Evolutionary conservation across 2,113 vertebrate genomes (phyloP), one percentile per base, ranked within the genome.

Genomic region (Bujurquina vittata): DNA sequence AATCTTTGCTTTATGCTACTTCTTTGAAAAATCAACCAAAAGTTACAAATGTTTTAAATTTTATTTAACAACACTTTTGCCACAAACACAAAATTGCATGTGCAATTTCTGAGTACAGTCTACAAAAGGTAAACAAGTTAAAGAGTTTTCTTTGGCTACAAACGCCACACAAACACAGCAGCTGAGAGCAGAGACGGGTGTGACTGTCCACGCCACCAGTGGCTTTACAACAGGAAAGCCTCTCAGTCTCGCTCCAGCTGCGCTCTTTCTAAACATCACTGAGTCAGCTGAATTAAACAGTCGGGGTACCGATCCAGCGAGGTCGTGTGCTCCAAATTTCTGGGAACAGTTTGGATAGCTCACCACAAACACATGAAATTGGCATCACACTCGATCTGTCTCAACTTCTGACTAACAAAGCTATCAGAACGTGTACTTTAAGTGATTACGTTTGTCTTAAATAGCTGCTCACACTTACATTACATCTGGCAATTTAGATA

Each of bases 121-220:
- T 89, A 85, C 18, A 83, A 87, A 87, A 62, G 77, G 79, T 15
- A 60, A 73, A 83, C 61, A 40, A 43, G 43, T 49, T 69, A 69
- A 15, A 78, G 7, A 11, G 58, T 80, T 87, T 81, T 88, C 88
- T 93, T 94, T 94, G 88, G 89, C 87, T 91, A 86, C 55, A 81
- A 81, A 87, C 75, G 59, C 18, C 35, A 80, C 40, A 62, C 31
- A 17, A 57, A 72, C 37, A 84, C 43, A 59, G 8, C 54, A 82
- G 72, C 79, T 76, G 60, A 55, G 46, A 74, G 79, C 74, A 10
- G 57, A 86, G 85, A 67, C 8, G 23, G 62, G 56, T 37, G 5
- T n/a, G 43, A 1, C 33, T 15, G 22, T 57, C 26, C 7, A 61
- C n/a, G 31, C 65, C 80, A 59, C 31, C 46, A 4, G 37, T 65